A percentile compares a stretch with the other conserved stretches of the same genome.
Evolutionary conservation across 37 sponge, comb jelly and placozoan genomes (phyloP).

Genomic region (Hexactinellida sp.): DNA sequence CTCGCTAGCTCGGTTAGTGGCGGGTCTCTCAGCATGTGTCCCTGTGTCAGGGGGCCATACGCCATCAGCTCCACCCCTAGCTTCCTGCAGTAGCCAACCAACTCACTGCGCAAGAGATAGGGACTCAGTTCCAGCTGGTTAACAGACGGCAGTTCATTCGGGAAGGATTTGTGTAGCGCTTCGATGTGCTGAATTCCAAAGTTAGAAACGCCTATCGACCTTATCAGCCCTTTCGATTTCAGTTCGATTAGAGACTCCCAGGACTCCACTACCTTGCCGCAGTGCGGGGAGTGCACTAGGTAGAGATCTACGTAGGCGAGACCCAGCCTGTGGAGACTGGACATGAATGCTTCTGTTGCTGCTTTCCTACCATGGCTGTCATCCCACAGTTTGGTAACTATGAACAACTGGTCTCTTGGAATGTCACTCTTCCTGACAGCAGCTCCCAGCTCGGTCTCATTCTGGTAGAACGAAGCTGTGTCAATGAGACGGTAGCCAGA

Average conservation of each 20-base stretch:
- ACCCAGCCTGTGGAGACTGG: slow-evolving; percentile 27
- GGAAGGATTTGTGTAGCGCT: slow-evolving; percentile 47
- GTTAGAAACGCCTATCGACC: slow-evolving; percentile 70
- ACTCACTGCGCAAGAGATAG: slow-evolving; percentile 44
- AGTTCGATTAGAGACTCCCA: slow-evolving; percentile 56
- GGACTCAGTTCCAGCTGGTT: slow-evolving; percentile 70
- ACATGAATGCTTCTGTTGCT: not conserved
- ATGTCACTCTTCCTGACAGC: slow-evolving; percentile 42
- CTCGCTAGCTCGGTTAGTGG: slow-evolving; percentile 34
- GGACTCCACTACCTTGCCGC: slow-evolving; percentile 49
- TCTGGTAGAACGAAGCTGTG: slow-evolving; percentile 49
- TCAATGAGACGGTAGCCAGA: slow-evolving; percentile 55
- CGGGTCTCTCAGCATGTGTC: slow-evolving; percentile 37
- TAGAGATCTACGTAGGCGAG: slow-evolving; percentile 53
- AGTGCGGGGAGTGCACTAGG: slow-evolving; percentile 54
- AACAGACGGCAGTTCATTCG: slow-evolving; percentile 48
- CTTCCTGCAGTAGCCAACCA: slow-evolving; percentile 40
- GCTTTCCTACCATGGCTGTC: not conserved
- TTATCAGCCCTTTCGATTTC: slow-evolving; percentile 35
- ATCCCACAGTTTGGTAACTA: slow-evolving; percentile 41
- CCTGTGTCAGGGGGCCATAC: slow-evolving; percentile 64
- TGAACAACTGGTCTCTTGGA: slow-evolving; percentile 50
- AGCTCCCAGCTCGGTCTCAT: slow-evolving; percentile 42
- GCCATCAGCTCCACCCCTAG: slow-evolving; percentile 49
- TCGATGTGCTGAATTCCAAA: slow-evolving; percentile 56